Conservation (phyloP, 2,113 vertebrate species). For the Leptobrachium leishanense region DNA sequence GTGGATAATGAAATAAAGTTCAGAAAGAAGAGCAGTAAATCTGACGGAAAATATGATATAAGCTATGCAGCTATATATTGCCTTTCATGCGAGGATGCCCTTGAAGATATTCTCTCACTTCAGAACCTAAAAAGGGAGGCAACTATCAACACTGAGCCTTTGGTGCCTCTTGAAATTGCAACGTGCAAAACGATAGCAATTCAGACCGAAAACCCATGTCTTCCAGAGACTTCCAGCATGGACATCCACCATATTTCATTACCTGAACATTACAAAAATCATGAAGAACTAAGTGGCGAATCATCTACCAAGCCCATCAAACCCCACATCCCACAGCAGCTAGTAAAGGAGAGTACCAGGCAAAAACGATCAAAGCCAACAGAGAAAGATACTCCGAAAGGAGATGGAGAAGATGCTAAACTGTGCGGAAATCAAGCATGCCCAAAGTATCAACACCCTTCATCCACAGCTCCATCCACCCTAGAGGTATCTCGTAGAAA, state of each 20-base stretch:
- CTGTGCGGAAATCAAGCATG: neutral
- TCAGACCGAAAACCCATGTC: conserved; percentile 32
- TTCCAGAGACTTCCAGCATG: neutral
- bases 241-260: neutral
- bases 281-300: neutral
- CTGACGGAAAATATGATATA: neutral
- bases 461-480: conserved; percentile 12
- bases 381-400: neutral
- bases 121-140: conserved; percentile 12
- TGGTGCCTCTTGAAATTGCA: neutral
- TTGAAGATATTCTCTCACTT: conserved; percentile 31
- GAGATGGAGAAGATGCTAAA: neutral
- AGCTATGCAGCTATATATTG: conserved; percentile 50
- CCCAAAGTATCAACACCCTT: conserved; percentile 27
- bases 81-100: conserved; percentile 48
- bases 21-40: neutral
- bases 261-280: neutral
- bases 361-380: neutral
- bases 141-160: conserved; percentile 30
- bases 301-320: neutral
- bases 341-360: neutral
- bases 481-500: neutral
- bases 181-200: conserved; percentile 27
- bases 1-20: neutral
- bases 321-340: neutral